Evolutionary conservation across 2,888 invertebrate genomes (phyloP).

Genomic region (Mayetiola destructor): DNA sequence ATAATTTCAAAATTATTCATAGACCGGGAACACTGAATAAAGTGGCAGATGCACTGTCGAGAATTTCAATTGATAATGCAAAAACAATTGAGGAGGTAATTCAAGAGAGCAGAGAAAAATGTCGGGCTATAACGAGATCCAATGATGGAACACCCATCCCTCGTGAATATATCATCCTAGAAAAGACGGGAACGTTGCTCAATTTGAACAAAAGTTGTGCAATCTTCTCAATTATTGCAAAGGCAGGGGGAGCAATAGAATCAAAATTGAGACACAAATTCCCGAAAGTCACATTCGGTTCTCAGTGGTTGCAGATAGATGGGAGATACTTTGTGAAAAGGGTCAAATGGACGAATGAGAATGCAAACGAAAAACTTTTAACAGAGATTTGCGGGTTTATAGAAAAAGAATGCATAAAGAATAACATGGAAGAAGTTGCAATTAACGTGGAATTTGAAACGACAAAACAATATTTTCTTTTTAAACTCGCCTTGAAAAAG

Average conservation of each 20-base stretch:
- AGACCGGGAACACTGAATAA: conserved; percentile 19
- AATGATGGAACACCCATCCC: too few species aligned
- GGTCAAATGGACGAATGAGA: too few species aligned
- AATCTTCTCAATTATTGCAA: not conserved
- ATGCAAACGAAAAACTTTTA: too few species aligned
- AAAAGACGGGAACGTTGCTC: not conserved
- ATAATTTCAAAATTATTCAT: conserved; percentile 23
- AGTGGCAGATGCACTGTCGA: conserved; percentile 20
- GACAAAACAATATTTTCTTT: not conserved
- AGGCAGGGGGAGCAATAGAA: not conserved
- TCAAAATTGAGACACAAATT: not conserved
- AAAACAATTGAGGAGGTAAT: too few species aligned
- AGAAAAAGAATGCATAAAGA: not conserved
- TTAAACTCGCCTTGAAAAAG: not conserved
- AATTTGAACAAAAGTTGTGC: too few species aligned
- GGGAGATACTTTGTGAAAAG: too few species aligned
- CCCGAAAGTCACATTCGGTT: too few species aligned
- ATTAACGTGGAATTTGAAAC: not conserved
- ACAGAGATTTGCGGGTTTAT: too few species aligned
- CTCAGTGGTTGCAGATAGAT: too few species aligned
- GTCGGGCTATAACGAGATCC: too few species aligned
- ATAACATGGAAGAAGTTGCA: not conserved
- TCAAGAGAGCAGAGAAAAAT: too few species aligned
- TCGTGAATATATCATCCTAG: too few species aligned
- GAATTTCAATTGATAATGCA: not conserved